Evolutionary conservation across 2,797 vertebrate genomes (phyloP).

Genomic region (Malurus splendens): DNA sequence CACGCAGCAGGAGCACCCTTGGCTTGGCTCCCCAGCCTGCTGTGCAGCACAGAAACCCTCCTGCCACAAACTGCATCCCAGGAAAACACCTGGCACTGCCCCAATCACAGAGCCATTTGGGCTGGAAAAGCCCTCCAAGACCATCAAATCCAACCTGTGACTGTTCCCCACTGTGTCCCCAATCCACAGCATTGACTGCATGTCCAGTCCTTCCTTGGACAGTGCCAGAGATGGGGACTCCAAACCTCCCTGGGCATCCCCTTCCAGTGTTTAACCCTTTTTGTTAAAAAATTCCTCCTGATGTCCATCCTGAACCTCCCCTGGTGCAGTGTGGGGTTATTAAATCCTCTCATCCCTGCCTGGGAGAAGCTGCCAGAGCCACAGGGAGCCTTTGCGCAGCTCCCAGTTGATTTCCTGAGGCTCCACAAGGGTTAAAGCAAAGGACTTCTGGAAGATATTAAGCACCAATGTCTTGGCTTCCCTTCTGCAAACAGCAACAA

Average conservation of each 20-base stretch:
- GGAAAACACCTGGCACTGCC: background rate
- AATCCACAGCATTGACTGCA: background rate
- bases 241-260: background rate
- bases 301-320: background rate
- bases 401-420: background rate
- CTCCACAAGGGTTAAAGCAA: conserved; percentile 8
- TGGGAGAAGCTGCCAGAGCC: background rate
- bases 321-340: background rate
- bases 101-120: background rate
- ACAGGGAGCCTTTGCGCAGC: background rate
- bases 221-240: background rate
- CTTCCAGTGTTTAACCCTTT: background rate
- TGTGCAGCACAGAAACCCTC: background rate
- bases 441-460: conserved; percentile 31
- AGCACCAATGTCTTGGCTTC: conserved; percentile 33
- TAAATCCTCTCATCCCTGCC: background rate
- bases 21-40: background rate
- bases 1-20: accelerated
- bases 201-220: background rate
- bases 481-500: conserved; percentile 26
- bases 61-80: accelerated
- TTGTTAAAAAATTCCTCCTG: background rate
- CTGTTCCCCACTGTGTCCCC: background rate
- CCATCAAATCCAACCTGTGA: background rate
- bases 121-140: background rate